These are phyloP conservation scores for Chaetorhynchus papuensis DNA, from an alignment of 2,113 vertebrate species.

Conservation along the genomic window DNA sequence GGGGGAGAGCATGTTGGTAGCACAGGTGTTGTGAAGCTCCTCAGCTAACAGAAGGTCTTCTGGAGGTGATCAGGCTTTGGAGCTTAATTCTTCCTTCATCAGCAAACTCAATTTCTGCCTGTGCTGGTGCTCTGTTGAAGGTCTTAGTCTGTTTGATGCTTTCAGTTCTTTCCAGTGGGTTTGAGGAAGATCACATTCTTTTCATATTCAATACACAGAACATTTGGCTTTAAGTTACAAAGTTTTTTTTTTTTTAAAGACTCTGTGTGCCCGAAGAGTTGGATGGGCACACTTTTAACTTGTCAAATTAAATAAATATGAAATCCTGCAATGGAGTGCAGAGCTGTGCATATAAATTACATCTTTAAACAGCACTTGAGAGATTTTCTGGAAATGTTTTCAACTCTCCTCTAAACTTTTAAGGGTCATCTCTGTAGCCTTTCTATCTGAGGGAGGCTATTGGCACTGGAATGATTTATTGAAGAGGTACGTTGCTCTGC, in stretches of 20 bases:
- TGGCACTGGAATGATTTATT: conserved; percentile 24
- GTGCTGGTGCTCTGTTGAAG: not conserved
- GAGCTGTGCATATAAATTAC: conserved; percentile 65
- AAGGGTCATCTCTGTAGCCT: conserved; percentile 22
- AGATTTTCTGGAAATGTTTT: conserved; percentile 57
- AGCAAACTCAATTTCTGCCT: not conserved
- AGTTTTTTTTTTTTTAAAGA: not conserved
- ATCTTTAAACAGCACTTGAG: conserved; percentile 56
- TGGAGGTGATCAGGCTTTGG: not conserved
- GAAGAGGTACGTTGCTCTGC: not conserved
- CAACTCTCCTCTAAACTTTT: conserved; percentile 25
- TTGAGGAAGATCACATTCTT: not conserved
- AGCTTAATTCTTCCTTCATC: not conserved
- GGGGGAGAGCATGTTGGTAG: not conserved
- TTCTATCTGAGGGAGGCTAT: not conserved
- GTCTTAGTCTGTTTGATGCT: not conserved
- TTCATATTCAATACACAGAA: not conserved
- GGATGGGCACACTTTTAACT: conserved; percentile 30
- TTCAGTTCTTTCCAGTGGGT: not conserved
- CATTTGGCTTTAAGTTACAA: not conserved
- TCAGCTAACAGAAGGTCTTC: not conserved
- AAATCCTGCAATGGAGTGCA: conserved; percentile 29
- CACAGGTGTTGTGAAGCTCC: not conserved
- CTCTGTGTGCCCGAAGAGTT: not conserved
- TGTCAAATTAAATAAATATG: conserved; percentile 63